Evolutionary conservation across 2,113 vertebrate genomes (phyloP).

Genomic region (human): GRCh38 chr18:3375501-3376000

Average conservation of each 20-base stretch:
- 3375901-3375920: not conserved
- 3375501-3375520: too few species aligned
- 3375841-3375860: not conserved
- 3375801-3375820: not conserved
- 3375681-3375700: not conserved
- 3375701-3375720: not conserved
- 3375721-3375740: not conserved
- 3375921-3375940: not conserved
- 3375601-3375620: too few species aligned
- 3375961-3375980: not conserved
- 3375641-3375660: not conserved
- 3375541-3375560: too few species aligned
- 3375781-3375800: not conserved
- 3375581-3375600: too few species aligned
- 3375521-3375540: too few species aligned
- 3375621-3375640: not conserved
- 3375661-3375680: not conserved
- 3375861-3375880: not conserved
- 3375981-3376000: not conserved
- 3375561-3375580: too few species aligned
- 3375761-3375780: too few species aligned
- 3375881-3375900: not conserved
- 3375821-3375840: not conserved
- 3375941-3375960: not conserved
- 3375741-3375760: not conserved